Base-by-base conservation (phyloP, 2,888 invertebrate genomes). In the Neocrepidodera transversa region DNA sequence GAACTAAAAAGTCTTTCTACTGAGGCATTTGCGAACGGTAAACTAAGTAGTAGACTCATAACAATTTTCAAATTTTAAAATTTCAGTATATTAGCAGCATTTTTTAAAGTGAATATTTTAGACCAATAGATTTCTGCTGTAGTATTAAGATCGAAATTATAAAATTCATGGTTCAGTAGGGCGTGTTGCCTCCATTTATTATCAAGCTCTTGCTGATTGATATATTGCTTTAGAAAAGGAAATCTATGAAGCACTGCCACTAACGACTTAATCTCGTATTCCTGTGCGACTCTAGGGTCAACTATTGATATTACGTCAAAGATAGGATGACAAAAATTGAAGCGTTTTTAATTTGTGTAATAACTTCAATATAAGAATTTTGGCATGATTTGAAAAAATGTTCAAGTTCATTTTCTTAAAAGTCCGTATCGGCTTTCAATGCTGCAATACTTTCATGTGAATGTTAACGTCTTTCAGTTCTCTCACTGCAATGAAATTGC, bases 171-270 rank as follows among this genome's bases (percentile, higher is more conserved):
- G 17, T 40, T 16, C 14, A 4, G 40, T 16, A 40, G 18, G 28
- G 65, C 65, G 51, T 65, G 63, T 16, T 53, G 28, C 30, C 58
- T 40, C 62, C 66, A 68, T 40, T 68, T 65, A 56, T 67, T 63
- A 23, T 66, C 66, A 7, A 62, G 40, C 2, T 49, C 40, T 53
- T 65, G 66, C 10, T 18, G 6, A 42, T 45, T 43, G 7, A 63
- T 36, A 53, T 26, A 48, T 13, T 51, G 36, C 43, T 60, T 58
- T 30, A 61, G 49, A 48, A 63, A 17, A 7, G 67, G 64, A 59
- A 67, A 67, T 53, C 63, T 64, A 13, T 61, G 16, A 30, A 60
- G 28, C 11, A 65, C 43, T 11, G 10, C 11, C 2, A n/a, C 16
- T 17, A 69, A 40, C 14, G 61, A 51, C 56, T 66, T 63, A 28